Conservation (phyloP, 2,113 vertebrate genomes). For the Zosterops japonicus region DNA sequence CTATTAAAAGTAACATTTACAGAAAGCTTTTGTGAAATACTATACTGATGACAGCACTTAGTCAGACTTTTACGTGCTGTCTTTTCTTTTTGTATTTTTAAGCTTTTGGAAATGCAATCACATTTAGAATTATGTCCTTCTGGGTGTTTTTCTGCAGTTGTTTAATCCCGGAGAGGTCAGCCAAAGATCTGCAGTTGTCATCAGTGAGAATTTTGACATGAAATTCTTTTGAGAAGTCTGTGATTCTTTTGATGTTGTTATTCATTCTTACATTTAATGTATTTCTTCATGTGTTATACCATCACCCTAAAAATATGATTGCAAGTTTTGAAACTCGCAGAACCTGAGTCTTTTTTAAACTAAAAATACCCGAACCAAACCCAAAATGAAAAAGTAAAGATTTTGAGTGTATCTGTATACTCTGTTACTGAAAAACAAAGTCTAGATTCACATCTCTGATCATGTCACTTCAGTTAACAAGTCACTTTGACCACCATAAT, state of each 20-base stretch:
- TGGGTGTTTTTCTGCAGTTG: neutral
- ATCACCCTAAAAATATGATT: neutral
- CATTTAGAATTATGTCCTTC: neutral
- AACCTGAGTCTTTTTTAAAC: neutral
- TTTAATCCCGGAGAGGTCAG: neutral
- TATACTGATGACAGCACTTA: neutral
- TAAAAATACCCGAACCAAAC: neutral
- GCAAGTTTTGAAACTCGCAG: neutral
- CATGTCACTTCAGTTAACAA: neutral
- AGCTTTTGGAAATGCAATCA: neutral
- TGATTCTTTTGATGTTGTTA: neutral
- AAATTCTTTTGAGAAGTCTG: neutral
- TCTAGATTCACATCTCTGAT: neutral
- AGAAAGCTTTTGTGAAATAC: neutral
- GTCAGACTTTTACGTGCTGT: neutral
- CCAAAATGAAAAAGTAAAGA: neutral
- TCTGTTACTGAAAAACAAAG: neutral
- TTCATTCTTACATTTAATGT: neutral
- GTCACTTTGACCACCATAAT: neutral
- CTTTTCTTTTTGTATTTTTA: neutral
- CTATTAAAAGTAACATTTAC: constrained; percentile 36
- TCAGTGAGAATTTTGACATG: neutral
- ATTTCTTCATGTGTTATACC: neutral
- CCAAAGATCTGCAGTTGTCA: neutral
- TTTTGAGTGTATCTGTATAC: neutral